Percentiles rank a stretch among this genome's conserved stretches.
Conservation (phyloP, 2,888 invertebrate genomes). For the Cantharis nigra region DNA sequence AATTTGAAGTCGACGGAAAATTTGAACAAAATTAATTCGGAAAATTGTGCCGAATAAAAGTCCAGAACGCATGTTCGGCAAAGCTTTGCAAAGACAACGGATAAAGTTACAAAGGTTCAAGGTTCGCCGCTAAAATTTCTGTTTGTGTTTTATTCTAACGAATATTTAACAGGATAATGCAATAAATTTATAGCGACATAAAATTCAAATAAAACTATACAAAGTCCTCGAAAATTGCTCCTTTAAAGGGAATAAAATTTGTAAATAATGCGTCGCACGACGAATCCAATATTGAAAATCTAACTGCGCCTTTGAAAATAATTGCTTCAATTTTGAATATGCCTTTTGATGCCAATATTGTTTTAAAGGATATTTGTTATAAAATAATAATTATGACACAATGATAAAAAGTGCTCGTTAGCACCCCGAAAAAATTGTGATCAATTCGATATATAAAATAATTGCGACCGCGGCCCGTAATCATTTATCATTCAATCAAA, state of each 20-base stretch:
- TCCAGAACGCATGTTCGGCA: not conserved
- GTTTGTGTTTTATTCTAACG: constrained; percentile 4
- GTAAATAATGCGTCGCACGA: not conserved
- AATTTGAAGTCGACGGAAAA: constrained; percentile 3
- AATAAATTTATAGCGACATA: constrained; percentile 1
- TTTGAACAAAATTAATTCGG: constrained; percentile 7
- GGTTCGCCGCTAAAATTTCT: not conserved
- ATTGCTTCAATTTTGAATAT: not conserved
- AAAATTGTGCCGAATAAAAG: not conserved
- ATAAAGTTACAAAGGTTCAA: constrained; percentile 3
- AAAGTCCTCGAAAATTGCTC: not conserved
- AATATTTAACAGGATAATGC: constrained; percentile 5
- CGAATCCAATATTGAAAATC: not conserved
- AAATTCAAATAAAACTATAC: not conserved
- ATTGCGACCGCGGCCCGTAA: constrained; percentile 11
- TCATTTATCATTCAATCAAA: constrained; percentile 32
- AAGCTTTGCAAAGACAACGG: constrained; percentile 7
- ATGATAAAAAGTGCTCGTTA: constrained; percentile 19
- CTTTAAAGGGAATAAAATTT: not conserved
- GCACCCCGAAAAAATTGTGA: constrained; percentile 8
- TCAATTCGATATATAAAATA: constrained; percentile 28
- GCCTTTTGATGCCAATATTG: not conserved
- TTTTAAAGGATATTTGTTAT: not conserved
- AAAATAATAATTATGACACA: not conserved
- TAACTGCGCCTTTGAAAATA: not conserved